phyloP scores from a whole-genome alignment of 2,797 vertebrate species.

The Gallinago stenura region DNA sequence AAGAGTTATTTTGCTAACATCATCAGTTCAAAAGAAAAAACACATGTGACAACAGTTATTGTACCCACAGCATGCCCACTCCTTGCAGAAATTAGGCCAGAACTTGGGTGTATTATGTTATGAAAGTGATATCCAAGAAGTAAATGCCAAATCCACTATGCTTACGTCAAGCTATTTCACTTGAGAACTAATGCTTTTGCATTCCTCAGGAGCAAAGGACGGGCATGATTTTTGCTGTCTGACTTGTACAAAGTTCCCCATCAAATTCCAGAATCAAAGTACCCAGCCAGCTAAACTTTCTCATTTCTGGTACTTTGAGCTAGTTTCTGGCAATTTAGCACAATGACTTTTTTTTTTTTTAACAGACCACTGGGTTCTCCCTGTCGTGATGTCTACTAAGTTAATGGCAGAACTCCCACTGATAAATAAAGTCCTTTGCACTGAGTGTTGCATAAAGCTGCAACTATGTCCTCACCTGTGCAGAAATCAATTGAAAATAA shows the following conservation, averaged over 20 bases:
- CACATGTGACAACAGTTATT: constrained; percentile 4
- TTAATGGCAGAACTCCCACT: background rate
- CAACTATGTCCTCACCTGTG: background rate
- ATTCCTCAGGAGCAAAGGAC: constrained; percentile 30
- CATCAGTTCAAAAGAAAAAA: constrained; percentile 15
- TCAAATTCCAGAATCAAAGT: background rate
- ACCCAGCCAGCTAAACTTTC: background rate
- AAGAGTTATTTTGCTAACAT: constrained; percentile 37
- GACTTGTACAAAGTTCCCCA: background rate
- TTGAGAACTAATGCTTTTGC: constrained; percentile 42
- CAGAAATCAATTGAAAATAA: background rate
- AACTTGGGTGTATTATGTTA: constrained; percentile 34
- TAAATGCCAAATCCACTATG: constrained; percentile 42
- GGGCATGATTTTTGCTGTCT: background rate
- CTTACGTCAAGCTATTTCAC: constrained; percentile 45
- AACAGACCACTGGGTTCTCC: background rate
- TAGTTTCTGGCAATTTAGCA: background rate
- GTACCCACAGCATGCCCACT: constrained; percentile 35
- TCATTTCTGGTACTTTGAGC: background rate
- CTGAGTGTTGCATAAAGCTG: background rate
- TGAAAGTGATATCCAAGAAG: constrained; percentile 50
- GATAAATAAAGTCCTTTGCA: background rate
- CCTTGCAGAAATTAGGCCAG: constrained; percentile 42
- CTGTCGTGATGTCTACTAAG: background rate
- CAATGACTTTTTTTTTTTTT: background rate